Evolutionary conservation across 2,113 vertebrate species (phyloP).

Genomic region (Ceratotherium simum): DNA sequence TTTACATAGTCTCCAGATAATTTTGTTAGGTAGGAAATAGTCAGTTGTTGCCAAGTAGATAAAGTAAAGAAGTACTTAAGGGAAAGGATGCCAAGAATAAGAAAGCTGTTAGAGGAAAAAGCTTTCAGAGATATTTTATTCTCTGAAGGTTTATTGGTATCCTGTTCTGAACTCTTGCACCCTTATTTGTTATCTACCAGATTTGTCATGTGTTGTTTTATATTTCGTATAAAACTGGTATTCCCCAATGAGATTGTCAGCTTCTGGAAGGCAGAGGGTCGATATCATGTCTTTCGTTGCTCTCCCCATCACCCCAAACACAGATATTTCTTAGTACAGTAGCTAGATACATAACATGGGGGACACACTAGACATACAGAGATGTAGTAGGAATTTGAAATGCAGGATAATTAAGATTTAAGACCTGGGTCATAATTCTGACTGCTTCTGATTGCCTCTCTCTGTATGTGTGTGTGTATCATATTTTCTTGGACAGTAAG

Average conservation of each 20-base stretch:
- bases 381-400: constrained; percentile 15
- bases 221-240: neutral
- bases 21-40: constrained; percentile 66
- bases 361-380: neutral
- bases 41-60: constrained; percentile 63
- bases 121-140: constrained; percentile 51
- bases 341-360: neutral
- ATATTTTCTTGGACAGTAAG: constrained; percentile 50
- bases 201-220: constrained; percentile 14
- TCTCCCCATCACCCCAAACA: neutral
- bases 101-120: constrained; percentile 46
- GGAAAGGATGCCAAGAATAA: constrained; percentile 37
- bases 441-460: neutral
- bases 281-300: neutral
- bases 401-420: constrained; percentile 45
- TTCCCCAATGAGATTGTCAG: neutral
- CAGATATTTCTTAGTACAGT: neutral
- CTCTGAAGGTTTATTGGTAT: constrained; percentile 52
- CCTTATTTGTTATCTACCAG: constrained; percentile 4
- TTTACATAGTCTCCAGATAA: constrained; percentile 64
- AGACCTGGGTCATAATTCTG: neutral
- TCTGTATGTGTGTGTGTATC: neutral
- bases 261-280: constrained; percentile 41
- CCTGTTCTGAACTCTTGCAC: constrained; percentile 21
- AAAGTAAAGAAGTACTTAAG: constrained; percentile 35